Base-by-base conservation (phyloP, 53 echinoderm and acorn worm species). In the Luidia sarsii region DNA sequence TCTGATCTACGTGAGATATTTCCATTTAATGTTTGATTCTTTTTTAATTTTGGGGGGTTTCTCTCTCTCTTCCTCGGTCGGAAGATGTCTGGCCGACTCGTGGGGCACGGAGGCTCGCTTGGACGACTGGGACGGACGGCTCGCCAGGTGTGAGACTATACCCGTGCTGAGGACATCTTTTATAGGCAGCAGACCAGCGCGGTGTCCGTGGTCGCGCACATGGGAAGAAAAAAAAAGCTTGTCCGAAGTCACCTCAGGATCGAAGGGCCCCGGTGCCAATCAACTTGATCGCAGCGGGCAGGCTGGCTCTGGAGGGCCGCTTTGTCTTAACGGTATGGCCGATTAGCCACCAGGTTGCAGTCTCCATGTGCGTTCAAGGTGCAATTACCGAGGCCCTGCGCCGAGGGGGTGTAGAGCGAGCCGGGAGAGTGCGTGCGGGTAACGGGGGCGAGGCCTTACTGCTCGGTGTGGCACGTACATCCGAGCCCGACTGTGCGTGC, bases 361-460 rank as follows among this genome's bases (percentile, higher is more conserved):
- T 60, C 61, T 77, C 77, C 77, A 77, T 77, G 61, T 61, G 77
- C 30, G 59, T 77, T 54, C 77, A 77, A 77, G 59, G 77, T 77
- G 77, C 45, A 75, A 37, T 14, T 38, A 39, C 73, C n/a, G n/a
- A n/a, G n/a, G 41, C 54, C 45, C 46, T 59, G 59, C 60, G 43
- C 75, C 19, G 57, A 57, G 59, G 13, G 38, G 25, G 23, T 23
- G 36, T 21, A 8, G 4, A 33, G 25, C 37, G 19, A 19, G 33
- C 33, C 6, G 6, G 41, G 41, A 11, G 41, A 41, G 41, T n/a
- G 11, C 41, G 41, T 41, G 11, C 11, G 41, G 41, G n/a, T n/a
- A n/a, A n/a, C n/a, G n/a, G n/a, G n/a, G n/a, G n/a, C n/a, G n/a
- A n/a, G n/a, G n/a, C n/a, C 41, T 41, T 41, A 60, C 19, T 39